Base-by-base conservation (phyloP, 1,140 invertebrate species). In the Papilio dardanus region DNA sequence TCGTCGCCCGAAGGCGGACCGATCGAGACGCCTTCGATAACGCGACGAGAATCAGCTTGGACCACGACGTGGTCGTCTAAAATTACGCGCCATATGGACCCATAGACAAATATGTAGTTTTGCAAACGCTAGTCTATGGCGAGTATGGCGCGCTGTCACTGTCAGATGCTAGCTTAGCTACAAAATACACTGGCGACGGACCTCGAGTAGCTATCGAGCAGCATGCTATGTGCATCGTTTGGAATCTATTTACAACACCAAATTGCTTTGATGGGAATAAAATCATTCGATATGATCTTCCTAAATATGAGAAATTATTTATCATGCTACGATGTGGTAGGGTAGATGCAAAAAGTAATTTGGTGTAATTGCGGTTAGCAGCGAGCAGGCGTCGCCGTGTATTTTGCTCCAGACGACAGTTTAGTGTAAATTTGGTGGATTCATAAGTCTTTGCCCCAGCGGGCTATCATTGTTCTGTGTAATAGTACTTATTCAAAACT, bases 401-500 rank as follows among this genome's bases (percentile, higher is more conserved):
- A 77, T 77, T 83, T 83, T 82, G 83, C 77, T 80, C 78, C 81
- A 83, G 84, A 79, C 76, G 83, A 86, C 86, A 90, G 82, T 83
- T 80, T 75, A 80, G 83, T 83, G 86, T 91, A 86, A 80, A 83
- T 76, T 86, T 80, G 84, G 81, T 84, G 79, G 83, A 74, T 84
- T 76, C 79, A 80, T 78, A 82, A 79, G 74, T 80, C 74, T 77
- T 77, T 80, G 77, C 83, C 80, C 83, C 81, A 77, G 37, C 78
- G 82, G 80, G 84, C 80, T 83, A 82, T 83, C 88, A 88, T 91
- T 86, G 85, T 89, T 91, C 87, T 88, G 85, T 89, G 86, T 91
- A 89, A 90, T 89, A 90, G 89, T 92, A 90, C 88, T 92, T 93
- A 93, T 88, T 88, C 87, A 86, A 86, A 87, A 86, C 85, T 89